Evolutionary conservation across 2,113 vertebrate species (phyloP).

Genomic region (Connochaetes taurinus): DNA sequence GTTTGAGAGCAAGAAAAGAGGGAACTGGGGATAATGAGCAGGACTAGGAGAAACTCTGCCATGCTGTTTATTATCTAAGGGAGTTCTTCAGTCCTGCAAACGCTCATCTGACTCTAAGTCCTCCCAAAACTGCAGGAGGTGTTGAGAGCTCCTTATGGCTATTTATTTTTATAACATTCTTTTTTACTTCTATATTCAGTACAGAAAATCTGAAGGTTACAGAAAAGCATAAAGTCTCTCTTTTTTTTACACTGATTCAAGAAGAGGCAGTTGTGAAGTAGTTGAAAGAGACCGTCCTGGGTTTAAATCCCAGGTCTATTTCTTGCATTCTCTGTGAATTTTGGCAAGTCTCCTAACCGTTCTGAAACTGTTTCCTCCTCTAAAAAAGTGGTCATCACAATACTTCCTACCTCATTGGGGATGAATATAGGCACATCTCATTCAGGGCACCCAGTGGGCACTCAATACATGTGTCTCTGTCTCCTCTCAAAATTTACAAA

Average conservation of each 20-base stretch:
- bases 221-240: neutral
- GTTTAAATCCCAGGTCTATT: neutral
- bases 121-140: neutral
- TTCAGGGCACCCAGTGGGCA: neutral
- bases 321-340: neutral
- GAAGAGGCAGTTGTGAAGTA: neutral
- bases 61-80: neutral
- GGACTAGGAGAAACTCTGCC: neutral
- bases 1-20: conserved; percentile 15
- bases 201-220: conserved; percentile 19
- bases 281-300: neutral
- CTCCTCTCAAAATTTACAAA: conserved; percentile 3
- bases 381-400: neutral
- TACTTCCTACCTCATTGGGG: neutral
- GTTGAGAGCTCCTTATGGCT: neutral
- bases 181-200: neutral
- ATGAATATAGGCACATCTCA: neutral
- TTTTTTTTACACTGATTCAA: neutral
- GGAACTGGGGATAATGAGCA: neutral
- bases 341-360: neutral
- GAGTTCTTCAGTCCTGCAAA: neutral
- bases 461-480: neutral
- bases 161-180: conserved; percentile 19
- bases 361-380: neutral
- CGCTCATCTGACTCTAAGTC: neutral